phyloP scores from a whole-genome alignment of 1,140 invertebrate species.

The Zaprionus tsacasi region DNA sequence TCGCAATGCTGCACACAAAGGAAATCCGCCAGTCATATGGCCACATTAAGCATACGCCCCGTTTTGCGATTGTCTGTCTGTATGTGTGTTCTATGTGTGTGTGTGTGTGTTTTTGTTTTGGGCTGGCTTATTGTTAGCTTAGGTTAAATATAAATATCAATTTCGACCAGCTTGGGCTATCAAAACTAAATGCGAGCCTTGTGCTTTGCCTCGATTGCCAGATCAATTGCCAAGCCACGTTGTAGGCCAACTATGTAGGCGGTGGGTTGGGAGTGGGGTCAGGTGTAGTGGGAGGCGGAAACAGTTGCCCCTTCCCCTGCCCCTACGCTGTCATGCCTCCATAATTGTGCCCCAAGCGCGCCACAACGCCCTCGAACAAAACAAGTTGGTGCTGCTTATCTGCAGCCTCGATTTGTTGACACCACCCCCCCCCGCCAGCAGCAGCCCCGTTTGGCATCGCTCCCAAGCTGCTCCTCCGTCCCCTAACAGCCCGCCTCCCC shows the following conservation, averaged over 20 bases:
- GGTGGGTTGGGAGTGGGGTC: background rate
- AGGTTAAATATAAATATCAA: constrained; percentile 81
- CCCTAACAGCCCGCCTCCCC: constrained; percentile 14
- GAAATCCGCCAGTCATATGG: constrained; percentile 67
- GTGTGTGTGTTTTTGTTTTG: constrained; percentile 27
- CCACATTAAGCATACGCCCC: constrained; percentile 72
- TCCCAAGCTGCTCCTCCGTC: constrained; percentile 26
- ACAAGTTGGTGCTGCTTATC: constrained; percentile 73
- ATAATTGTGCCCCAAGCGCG: constrained; percentile 56
- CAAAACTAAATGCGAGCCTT: constrained; percentile 69
- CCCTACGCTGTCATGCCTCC: background rate
- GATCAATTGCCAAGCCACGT: constrained; percentile 75
- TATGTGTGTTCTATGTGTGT: background rate
- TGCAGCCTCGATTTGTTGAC: constrained; percentile 59
- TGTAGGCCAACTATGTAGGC: constrained; percentile 54
- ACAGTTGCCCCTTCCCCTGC: background rate
- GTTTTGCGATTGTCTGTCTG: constrained; percentile 28
- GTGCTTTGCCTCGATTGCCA: constrained; percentile 63
- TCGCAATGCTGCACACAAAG: constrained; percentile 48
- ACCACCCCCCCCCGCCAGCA: background rate
- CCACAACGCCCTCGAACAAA: constrained; percentile 78
- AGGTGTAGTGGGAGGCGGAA: constrained; percentile 10
- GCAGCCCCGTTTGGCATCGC: constrained; percentile 47
- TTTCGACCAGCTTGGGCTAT: constrained; percentile 55
- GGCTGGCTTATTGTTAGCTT: constrained; percentile 71